Percentiles rank a stretch among this genome's conserved stretches.
phyloP scores from a whole-genome alignment of 2,113 vertebrate species.

The Centropristis striata region DNA sequence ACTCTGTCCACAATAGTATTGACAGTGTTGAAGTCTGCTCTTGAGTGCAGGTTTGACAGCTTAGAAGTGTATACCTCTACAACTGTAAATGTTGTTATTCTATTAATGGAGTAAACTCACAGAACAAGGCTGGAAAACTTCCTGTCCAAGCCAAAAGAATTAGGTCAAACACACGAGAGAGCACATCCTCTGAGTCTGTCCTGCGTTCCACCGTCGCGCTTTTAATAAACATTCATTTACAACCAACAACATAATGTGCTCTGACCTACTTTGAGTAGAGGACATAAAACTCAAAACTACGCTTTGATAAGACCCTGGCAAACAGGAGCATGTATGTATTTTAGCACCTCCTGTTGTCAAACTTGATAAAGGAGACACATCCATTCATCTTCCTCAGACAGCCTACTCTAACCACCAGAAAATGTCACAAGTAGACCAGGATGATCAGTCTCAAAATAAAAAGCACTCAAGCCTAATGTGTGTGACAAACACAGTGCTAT shows the following conservation, averaged over 20 bases:
- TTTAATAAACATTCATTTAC: not conserved
- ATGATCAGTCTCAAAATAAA: conserved; percentile 35
- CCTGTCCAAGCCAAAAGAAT: conserved; percentile 7
- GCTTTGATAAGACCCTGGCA: not conserved
- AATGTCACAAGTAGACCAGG: not conserved
- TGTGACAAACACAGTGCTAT: not conserved
- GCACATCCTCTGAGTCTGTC: not conserved
- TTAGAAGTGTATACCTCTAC: not conserved
- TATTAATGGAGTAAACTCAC: not conserved
- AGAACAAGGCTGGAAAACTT: not conserved
- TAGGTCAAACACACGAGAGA: conserved; percentile 15
- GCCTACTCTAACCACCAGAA: not conserved
- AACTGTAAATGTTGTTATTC: not conserved
- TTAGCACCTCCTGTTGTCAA: not conserved
- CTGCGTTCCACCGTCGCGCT: not conserved
- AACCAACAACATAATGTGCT: not conserved
- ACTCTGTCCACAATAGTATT: not conserved
- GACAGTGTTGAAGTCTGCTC: not conserved
- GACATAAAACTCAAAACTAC: not conserved
- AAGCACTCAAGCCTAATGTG: conserved; percentile 37
- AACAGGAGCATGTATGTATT: not conserved
- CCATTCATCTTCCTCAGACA: not conserved
- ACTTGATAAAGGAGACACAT: not conserved
- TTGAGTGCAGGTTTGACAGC: too few species aligned
- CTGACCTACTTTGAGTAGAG: not conserved